Base-by-base conservation (phyloP, 2,113 vertebrate species). In the Triplophysa tibetana region DNA sequence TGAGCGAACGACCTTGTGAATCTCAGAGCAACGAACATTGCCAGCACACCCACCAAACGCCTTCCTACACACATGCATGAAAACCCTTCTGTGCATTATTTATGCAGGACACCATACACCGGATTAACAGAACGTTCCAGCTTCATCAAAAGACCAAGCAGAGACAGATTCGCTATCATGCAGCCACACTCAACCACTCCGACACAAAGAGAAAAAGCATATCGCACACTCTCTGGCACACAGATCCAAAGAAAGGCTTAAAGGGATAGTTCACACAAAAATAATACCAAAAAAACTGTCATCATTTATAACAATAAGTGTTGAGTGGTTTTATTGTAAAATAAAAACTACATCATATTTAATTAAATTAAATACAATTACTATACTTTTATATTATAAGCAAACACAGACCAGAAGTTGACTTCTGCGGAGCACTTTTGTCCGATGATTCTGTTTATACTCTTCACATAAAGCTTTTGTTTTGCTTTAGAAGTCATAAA, bases 11-110 rank as follows among this genome's bases (percentile, higher is more conserved):
- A 91, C 90, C 90, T 89, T 88, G 86, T 29, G 21, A 77, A 52
- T 12, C 24, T 45, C 45, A 24, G 69, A 72, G 73, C 29, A 58
- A 41, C 3, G 77, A 60, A 78, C 29, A 65, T 60, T 69, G 60
- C 83, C 29, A 89, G 90, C 90, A 91, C 87, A 91, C 88, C 87
- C 87, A 88, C 88, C 64, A 65, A 58, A 70, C 77, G 21, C 45
- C 75, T 89, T 87, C 89, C 88, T 64, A 79, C 48, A 77, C 79
- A 69, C 66, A 77, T 38, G 67, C 56, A 77, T 65, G 66, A 63
- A 82, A 45, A 74, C 68, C 64, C 69, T 69, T 48, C 73, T 13
- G 33, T 10, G 13, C 23, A 83, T 74, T 78, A 68, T 68, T 45
- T 45, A 82, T 74, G 69, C 64, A 78, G 64, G 38, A 69, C 29